These are phyloP conservation scores for Microcebus ravelobensis DNA, from an alignment of 2,113 vertebrate species.

Conservation along the genomic window DNA sequence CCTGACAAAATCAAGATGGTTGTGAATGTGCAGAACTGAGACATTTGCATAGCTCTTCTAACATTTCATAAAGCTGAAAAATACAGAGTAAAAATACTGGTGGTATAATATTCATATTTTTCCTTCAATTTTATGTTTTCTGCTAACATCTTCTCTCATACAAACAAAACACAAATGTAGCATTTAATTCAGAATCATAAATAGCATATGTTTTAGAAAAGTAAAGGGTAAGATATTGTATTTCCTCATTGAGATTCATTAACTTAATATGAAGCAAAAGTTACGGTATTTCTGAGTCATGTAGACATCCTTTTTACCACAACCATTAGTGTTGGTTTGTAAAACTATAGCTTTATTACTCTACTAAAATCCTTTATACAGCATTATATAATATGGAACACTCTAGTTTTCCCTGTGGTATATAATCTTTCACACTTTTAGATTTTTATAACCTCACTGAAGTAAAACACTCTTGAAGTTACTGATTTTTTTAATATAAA, in stretches of 20 bases:
- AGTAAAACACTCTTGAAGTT: constrained; percentile 57
- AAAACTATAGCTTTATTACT: constrained; percentile 74
- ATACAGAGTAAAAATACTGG: not conserved
- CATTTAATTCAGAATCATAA: constrained; percentile 31
- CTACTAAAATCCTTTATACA: constrained; percentile 64
- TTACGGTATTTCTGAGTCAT: constrained; percentile 26
- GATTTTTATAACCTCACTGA: constrained; percentile 54
- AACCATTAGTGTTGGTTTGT: constrained; percentile 69
- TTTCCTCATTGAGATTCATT: constrained; percentile 56
- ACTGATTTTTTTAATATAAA: constrained; percentile 49
- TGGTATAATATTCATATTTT: not conserved
- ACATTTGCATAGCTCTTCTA: not conserved
- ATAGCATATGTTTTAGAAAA: not conserved
- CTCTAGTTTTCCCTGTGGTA: constrained; percentile 36
- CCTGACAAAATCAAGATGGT: not conserved
- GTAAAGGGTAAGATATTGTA: not conserved
- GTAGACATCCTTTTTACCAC: constrained; percentile 28
- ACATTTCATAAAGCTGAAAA: not conserved
- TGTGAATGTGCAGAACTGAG: not conserved
- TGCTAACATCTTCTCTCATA: not conserved
- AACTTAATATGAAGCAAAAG: constrained; percentile 67
- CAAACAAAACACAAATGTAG: not conserved
- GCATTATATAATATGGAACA: constrained; percentile 29
- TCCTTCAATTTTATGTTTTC: not conserved
- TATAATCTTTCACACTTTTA: constrained; percentile 58